Conservation (phyloP, 2,888 invertebrate genomes). For the Melinaea marsaeus region DNA sequence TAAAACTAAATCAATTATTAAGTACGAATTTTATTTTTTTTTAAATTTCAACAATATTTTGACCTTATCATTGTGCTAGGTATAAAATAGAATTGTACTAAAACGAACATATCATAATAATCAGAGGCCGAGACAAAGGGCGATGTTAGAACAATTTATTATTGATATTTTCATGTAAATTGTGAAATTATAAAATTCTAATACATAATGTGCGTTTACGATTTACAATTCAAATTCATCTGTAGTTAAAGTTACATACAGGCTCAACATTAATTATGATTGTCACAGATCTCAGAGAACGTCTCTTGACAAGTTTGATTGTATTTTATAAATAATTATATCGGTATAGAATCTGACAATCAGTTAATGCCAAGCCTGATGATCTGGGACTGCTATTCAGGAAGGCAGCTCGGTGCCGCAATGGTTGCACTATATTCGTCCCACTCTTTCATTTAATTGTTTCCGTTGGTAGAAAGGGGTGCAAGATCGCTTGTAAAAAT, state of each 20-base stretch:
- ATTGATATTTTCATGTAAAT: slow-evolving; percentile 18
- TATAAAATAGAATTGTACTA: slow-evolving; percentile 19
- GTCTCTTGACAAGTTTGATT: too few relatives aligned
- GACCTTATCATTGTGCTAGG: slow-evolving; percentile 6
- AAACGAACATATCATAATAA: slow-evolving; percentile 15
- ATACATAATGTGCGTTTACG: slow-evolving; percentile 63
- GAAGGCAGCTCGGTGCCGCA: slow-evolving; percentile 32
- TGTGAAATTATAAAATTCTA: slow-evolving; percentile 48
- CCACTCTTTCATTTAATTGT: slow-evolving; percentile 29
- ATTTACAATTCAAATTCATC: slow-evolving; percentile 61
- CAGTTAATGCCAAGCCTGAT: slow-evolving; percentile 3
- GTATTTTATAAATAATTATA: neutral
- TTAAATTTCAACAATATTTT: slow-evolving; percentile 1
- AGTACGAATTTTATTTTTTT: slow-evolving; percentile 2
- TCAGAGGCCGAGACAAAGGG: neutral
- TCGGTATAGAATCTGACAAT: neutral
- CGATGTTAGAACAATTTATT: neutral
- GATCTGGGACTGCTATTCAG: slow-evolving; percentile 39
- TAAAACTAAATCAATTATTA: neutral
- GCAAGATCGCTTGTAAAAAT: slow-evolving; percentile 29
- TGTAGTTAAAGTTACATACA: slow-evolving; percentile 52
- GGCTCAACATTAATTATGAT: slow-evolving; percentile 40
- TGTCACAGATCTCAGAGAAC: too few relatives aligned
- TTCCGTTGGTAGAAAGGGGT: slow-evolving; percentile 38
- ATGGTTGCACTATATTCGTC: slow-evolving; percentile 28